Conservation (phyloP, 2,113 vertebrate species). For the Murina feae region DNA sequence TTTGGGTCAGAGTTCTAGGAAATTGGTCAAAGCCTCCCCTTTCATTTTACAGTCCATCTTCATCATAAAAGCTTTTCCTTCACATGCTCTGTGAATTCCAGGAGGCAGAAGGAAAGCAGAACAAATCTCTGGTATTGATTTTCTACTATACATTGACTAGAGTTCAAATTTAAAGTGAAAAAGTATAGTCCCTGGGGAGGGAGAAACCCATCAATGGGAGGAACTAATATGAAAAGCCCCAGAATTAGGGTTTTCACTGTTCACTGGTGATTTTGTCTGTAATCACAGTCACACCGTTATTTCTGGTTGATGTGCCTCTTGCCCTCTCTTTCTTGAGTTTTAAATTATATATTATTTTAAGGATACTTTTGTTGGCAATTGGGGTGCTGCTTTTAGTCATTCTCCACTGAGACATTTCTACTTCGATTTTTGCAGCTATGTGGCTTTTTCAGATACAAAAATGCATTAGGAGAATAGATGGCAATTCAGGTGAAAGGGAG, state of each 20-base stretch:
- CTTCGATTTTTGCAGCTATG: slow-evolving; percentile 26
- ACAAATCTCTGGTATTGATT: slow-evolving; percentile 73
- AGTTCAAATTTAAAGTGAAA: slow-evolving; percentile 75
- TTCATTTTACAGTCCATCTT: slow-evolving; percentile 49
- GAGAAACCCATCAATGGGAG: slow-evolving; percentile 62
- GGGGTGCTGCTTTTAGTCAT: slow-evolving; percentile 23
- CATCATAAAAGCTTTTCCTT: slow-evolving; percentile 55
- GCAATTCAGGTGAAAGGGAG: background rate
- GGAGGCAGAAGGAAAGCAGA: slow-evolving; percentile 55
- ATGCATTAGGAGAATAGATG: background rate
- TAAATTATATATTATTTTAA: slow-evolving; percentile 37
- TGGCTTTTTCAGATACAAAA: background rate
- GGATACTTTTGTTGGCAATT: slow-evolving; percentile 17
- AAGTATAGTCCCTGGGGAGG: slow-evolving; percentile 65
- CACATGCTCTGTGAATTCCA: slow-evolving; percentile 55
- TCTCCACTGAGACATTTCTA: slow-evolving; percentile 20
- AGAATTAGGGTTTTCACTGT: slow-evolving; percentile 66
- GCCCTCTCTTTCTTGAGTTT: slow-evolving; percentile 28
- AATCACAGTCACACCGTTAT: background rate
- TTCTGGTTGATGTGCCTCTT: slow-evolving; percentile 5
- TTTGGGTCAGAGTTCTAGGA: slow-evolving; percentile 7
- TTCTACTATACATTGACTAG: slow-evolving; percentile 65
- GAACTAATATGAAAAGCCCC: slow-evolving; percentile 51
- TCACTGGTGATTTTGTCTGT: slow-evolving; percentile 42
- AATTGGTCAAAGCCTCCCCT: slow-evolving; percentile 6